Base-by-base conservation (phyloP, 2,888 invertebrate genomes). In the Lamproptera curius region DNA sequence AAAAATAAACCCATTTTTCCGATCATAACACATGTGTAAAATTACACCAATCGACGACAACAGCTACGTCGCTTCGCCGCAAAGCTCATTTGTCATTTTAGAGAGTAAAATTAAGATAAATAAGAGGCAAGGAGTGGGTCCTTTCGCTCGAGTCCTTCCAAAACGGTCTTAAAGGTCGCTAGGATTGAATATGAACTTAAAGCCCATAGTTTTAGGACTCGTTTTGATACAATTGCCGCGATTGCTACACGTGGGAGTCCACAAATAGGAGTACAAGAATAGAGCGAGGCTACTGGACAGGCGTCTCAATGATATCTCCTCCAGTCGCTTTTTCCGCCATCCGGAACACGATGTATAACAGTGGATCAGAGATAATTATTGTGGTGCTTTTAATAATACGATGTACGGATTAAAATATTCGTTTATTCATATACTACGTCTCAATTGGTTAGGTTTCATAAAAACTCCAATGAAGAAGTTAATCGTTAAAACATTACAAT, bases 221-320 rank as follows among this genome's bases (percentile, higher is more conserved):
- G 73, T 68, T 79, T 73, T 66, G 52, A 59, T 53, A 53, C 56
- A 61, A 62, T 59, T 65, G 60, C 59, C 62, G 63, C 52, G 61
- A 64, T 70, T 70, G 73, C 73, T 80, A 74, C 75, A 73, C 70
- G 67, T 68, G 67, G 74, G 76, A 76, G 73, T 85, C 82, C 81
- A 83, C 84, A 84, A 87, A 87, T 87, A 87, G 85, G 75, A 73
- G 76, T 76, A 76, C 80, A 70, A 85, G 84, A 87, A 87, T 87
- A 87, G 86, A 84, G 78, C 85, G 86, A 87, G 86, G 86, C 85
- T 83, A 84, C 82, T 85, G 83, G 63, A 65, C 64, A 64, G 52
- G 54, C 61, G 57, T 55, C 58, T 73, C 75, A 73, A 77, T 73
- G 74, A 75, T 76, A 78, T 80, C 77, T 80, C n/a, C 13, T 31